A percentile compares a stretch with the other conserved stretches of the same genome.
phyloP scores from a whole-genome alignment of 2,888 invertebrate species.

The Blastobasis lacticolella region DNA sequence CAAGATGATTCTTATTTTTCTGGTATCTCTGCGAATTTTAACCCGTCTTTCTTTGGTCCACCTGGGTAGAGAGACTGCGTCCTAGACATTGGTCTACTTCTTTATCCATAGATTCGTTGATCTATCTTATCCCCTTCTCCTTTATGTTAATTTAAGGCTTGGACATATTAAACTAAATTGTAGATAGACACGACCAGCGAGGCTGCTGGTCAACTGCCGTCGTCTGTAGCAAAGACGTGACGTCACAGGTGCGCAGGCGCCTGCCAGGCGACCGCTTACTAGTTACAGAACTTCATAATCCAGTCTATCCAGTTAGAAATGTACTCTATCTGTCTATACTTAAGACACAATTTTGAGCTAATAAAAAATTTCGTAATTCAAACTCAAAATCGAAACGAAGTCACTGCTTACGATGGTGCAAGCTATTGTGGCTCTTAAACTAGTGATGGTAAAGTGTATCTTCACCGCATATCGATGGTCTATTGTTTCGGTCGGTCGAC shows the following conservation, averaged over 20 bases:
- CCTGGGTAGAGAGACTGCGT: background rate
- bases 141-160: too few species aligned
- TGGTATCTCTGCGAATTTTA: too few species aligned
- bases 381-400: constrained; percentile 18
- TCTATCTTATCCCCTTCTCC: too few species aligned
- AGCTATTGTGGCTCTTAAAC: background rate
- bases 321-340: too few species aligned
- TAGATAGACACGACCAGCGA: background rate
- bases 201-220: constrained; percentile 12
- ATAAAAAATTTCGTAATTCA: constrained; percentile 5
- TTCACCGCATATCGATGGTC: constrained; percentile 1
- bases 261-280: constrained; percentile 42
- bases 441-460: constrained; percentile 3
- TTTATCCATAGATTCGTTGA: background rate
- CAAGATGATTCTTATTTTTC: too few species aligned
- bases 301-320: too few species aligned
- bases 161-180: too few species aligned
- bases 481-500: constrained; percentile 63
- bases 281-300: constrained; percentile 22
- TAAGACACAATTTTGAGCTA: constrained; percentile 9
- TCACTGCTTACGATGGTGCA: constrained; percentile 13
- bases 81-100: background rate
- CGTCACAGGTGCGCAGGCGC: constrained; percentile 55
- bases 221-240: constrained; percentile 26
- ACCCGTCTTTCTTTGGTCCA: background rate